A percentile compares a stretch with the other conserved stretches of the same genome.
phyloP scores from a whole-genome alignment of 30 jellyfish, hydroid and myxozoan genomes.

The Rhopilema esculentum region DNA sequence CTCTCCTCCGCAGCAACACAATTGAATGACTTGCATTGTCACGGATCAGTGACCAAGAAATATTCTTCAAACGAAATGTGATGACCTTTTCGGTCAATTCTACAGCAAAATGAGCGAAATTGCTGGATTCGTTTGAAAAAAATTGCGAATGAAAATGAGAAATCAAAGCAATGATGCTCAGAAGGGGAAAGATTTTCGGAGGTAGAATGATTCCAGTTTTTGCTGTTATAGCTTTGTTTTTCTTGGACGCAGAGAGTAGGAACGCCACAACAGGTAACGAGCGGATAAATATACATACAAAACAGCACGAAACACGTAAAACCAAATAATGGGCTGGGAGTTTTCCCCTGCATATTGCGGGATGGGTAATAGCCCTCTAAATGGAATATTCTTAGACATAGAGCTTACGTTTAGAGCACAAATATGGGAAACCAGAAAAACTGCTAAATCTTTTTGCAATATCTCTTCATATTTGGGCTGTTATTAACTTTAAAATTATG shows the following conservation, averaged over 20 bases:
- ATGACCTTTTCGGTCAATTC: neutral
- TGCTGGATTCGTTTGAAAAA: neutral
- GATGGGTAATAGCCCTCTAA: too few relatives aligned
- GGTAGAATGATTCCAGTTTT: neutral
- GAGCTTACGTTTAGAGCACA: too few relatives aligned
- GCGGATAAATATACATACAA: neutral
- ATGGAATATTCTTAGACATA: too few relatives aligned
- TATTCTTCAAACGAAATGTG: neutral
- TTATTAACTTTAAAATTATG: too few relatives aligned
- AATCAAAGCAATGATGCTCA: neutral
- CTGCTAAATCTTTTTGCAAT: too few relatives aligned
- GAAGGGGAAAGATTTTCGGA: neutral
- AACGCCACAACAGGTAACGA: neutral
- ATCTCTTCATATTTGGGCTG: too few relatives aligned
- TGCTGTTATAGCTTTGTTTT: neutral
- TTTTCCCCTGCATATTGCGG: too few relatives aligned
- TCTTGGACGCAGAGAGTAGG: neutral
- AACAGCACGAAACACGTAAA: too few relatives aligned
- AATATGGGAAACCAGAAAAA: too few relatives aligned
- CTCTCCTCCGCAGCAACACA: neutral
- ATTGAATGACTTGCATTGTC: neutral
- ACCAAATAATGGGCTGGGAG: too few relatives aligned
- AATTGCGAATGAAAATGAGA: neutral
- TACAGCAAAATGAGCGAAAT: neutral
- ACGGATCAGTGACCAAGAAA: constrained; percentile 6